phyloP scores from a whole-genome alignment of 2,797 vertebrate genomes.

The Myotis daubentonii region DNA sequence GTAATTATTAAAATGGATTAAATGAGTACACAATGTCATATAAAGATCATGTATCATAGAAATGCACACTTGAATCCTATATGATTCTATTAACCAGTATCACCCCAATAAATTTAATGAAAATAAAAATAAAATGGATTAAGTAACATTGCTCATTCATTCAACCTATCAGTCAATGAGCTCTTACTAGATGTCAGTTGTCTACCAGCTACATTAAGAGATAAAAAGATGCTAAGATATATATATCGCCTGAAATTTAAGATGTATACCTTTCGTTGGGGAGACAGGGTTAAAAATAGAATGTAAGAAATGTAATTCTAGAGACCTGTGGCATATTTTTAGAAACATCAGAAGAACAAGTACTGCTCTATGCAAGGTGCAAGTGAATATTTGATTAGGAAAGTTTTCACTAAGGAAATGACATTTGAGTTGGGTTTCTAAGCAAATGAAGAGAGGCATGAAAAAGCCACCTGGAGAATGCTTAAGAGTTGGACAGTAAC shows the following conservation, averaged over 20 bases:
- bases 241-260: background rate
- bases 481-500: background rate
- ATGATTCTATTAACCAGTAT: no score
- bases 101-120: no score
- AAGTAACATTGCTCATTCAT: background rate
- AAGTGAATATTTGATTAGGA: background rate
- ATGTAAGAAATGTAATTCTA: background rate
- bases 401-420: background rate
- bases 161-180: background rate
- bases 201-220: background rate
- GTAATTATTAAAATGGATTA: background rate
- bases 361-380: background rate
- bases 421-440: background rate
- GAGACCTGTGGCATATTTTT: background rate
- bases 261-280: background rate
- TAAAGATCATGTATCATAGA: background rate
- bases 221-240: background rate
- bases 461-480: background rate
- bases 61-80: background rate
- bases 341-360: background rate
- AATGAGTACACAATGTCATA: background rate
- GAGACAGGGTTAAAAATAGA: background rate
- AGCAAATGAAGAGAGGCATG: background rate
- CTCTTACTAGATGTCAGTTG: background rate
- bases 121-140: background rate